Conservation (phyloP, 2,888 invertebrate genomes). For the Drosophila peninsularis region DNA sequence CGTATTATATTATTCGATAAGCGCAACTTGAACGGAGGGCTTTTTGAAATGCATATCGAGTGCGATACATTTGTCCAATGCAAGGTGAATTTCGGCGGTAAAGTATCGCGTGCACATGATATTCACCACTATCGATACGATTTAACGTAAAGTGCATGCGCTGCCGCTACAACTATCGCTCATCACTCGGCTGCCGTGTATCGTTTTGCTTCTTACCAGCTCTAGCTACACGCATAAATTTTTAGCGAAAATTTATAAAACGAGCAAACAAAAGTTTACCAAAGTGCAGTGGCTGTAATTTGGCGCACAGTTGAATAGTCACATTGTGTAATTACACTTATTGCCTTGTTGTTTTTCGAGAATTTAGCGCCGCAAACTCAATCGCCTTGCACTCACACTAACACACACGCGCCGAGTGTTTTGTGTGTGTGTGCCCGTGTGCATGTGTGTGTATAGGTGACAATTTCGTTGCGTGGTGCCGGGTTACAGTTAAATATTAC, state of each 20-base stretch:
- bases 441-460: slow-evolving; percentile 61
- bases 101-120: background rate
- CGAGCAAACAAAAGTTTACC: slow-evolving; percentile 22
- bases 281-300: slow-evolving; percentile 30
- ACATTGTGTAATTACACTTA: slow-evolving; percentile 20
- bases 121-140: slow-evolving; percentile 32
- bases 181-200: slow-evolving; percentile 39
- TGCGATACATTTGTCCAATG: background rate
- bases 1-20: background rate
- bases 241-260: slow-evolving; percentile 53
- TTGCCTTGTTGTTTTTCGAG: slow-evolving; percentile 12
- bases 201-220: slow-evolving; percentile 51
- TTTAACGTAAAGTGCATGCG: slow-evolving; percentile 18
- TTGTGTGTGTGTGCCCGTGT: slow-evolving; percentile 32
- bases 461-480: slow-evolving; percentile 76
- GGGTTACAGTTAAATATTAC: slow-evolving; percentile 70
- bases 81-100: background rate
- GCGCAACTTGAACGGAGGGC: too few relatives aligned
- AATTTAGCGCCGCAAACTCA: slow-evolving; percentile 28
- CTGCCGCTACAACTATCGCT: slow-evolving; percentile 24
- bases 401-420: slow-evolving; percentile 37
- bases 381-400: slow-evolving; percentile 33
- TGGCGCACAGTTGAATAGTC: slow-evolving; percentile 2
- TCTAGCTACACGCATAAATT: slow-evolving; percentile 63
- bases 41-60: slow-evolving; percentile 8